A percentile compares a stretch with the other conserved stretches of the same genome.
Evolutionary conservation across 1,140 invertebrate genomes (phyloP).

Genomic region (Magallana gigas): DNA sequence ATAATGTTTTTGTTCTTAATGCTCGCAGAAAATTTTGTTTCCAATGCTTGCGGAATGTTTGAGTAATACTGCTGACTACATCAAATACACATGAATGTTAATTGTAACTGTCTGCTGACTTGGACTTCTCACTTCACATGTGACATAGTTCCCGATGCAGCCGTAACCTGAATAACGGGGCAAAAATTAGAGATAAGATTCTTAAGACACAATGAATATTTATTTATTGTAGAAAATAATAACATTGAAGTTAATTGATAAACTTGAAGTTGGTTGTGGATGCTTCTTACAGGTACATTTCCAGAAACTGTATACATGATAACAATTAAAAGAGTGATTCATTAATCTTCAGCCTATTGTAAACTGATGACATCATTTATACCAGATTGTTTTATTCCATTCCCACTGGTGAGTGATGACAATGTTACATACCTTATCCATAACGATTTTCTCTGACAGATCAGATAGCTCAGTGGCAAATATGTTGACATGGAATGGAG

Average conservation of each 20-base stretch:
- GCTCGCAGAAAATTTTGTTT: neutral
- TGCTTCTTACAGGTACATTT: too few relatives aligned
- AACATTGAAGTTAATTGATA: too few relatives aligned
- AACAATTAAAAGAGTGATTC: too few relatives aligned
- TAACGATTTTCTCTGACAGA: conserved; percentile 71
- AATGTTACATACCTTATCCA: conserved; percentile 71
- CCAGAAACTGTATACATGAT: too few relatives aligned
- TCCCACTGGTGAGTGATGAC: too few relatives aligned
- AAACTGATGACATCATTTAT: too few relatives aligned
- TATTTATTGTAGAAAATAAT: too few relatives aligned
- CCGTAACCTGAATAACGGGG: neutral
- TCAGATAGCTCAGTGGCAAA: conserved; percentile 73
- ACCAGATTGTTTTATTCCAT: too few relatives aligned
- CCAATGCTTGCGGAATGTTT: neutral
- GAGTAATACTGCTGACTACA: neutral
- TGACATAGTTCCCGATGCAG: conserved; percentile 13
- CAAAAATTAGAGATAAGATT: too few relatives aligned
- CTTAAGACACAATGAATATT: too few relatives aligned
- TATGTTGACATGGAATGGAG: conserved; percentile 73
- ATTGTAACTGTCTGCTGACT: neutral
- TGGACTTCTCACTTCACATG: conserved; percentile 4
- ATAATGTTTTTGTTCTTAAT: neutral
- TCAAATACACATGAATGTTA: neutral
- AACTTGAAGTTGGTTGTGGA: too few relatives aligned
- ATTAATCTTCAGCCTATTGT: too few relatives aligned